Conservation (phyloP, 2,888 invertebrate species). For the Nephrotoma guestfalica region DNA sequence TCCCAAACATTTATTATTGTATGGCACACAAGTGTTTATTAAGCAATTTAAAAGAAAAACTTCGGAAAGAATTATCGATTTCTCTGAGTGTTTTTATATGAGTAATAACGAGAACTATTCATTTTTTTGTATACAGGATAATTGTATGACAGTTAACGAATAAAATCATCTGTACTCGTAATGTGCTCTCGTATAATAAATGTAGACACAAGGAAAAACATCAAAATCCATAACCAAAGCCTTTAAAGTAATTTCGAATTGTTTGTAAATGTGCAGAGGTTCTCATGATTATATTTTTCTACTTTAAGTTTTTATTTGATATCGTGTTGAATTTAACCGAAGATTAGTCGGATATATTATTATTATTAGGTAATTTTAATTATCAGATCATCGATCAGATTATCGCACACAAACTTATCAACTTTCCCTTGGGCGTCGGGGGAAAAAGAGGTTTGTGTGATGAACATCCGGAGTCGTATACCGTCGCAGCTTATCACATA, state of each 20-base stretch:
- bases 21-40: not conserved
- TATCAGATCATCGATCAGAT: too few species aligned
- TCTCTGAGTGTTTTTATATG: not conserved
- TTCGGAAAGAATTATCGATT: not conserved
- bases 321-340: too few species aligned
- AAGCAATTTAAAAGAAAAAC: not conserved
- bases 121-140: not conserved
- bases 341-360: too few species aligned
- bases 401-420: too few species aligned
- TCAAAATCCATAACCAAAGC: not conserved
- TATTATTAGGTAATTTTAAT: too few species aligned
- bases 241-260: not conserved
- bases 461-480: too few species aligned
- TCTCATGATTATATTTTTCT: not conserved
- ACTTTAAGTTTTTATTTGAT: not conserved
- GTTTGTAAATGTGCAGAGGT: not conserved
- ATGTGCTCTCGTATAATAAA: too few species aligned
- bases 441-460: too few species aligned
- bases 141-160: not conserved
- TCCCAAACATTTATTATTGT: not conserved
- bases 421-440: too few species aligned
- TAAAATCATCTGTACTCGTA: not conserved
- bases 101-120: not conserved
- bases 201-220: not conserved
- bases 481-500: too few species aligned